Evolutionary conservation across 1,140 invertebrate genomes (phyloP).

Genomic region (Drosophila lacertosa): DNA sequence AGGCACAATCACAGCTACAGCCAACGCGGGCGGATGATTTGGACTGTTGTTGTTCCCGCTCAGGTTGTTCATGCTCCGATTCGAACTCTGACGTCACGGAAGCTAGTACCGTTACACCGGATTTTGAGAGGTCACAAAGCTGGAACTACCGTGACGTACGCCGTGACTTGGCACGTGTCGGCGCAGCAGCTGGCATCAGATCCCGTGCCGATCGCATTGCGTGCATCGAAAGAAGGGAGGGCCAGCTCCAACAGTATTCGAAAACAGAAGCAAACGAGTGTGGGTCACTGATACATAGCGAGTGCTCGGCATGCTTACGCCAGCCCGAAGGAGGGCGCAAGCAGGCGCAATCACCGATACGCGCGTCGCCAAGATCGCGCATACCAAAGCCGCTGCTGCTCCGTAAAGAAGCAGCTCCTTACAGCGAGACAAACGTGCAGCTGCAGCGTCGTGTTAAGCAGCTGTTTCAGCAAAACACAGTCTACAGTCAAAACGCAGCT

Average conservation of each 20-base stretch:
- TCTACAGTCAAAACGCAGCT: constrained; percentile 11
- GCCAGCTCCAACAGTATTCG: constrained; percentile 3
- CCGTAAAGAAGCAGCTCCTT: constrained; percentile 8
- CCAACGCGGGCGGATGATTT: constrained; percentile 1
- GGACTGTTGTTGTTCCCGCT: constrained; percentile 44
- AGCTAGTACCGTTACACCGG: constrained; percentile 38
- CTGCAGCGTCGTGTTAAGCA: constrained; percentile 47
- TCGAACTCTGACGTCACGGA: constrained; percentile 41
- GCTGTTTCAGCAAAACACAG: constrained; percentile 45
- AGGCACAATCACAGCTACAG: too few relatives aligned
- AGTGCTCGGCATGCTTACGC: constrained; percentile 21
- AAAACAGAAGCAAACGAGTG: background rate
- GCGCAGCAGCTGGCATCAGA: constrained; percentile 37
- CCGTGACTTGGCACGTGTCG: constrained; percentile 30
- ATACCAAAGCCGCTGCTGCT: constrained; percentile 45
- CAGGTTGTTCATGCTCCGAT: constrained; percentile 41
- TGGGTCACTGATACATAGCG: background rate
- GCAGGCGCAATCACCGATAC: background rate
- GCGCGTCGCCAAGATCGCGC: constrained; percentile 14
- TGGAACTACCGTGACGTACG: constrained; percentile 61
- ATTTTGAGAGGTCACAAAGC: constrained; percentile 60
- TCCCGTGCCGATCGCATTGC: constrained; percentile 75
- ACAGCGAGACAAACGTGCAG: constrained; percentile 46
- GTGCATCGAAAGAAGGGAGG: constrained; percentile 56
- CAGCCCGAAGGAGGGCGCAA: constrained; percentile 27